Conservation (phyloP, 2,113 vertebrate species). For the Porphyrio hochstetteri region DNA sequence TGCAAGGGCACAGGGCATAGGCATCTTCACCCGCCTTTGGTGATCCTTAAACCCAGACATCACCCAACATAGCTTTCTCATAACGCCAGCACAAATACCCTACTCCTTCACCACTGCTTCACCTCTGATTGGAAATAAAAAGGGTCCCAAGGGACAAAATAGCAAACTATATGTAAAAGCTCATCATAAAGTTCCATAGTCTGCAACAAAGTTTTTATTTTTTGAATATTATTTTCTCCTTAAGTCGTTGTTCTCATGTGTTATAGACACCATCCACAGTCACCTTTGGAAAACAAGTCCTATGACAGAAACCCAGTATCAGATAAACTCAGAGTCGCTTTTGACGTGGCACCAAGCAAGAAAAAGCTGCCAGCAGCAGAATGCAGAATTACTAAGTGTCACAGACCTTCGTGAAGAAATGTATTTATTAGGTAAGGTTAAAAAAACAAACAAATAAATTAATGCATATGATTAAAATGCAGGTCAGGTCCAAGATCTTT, state of each 20-base stretch:
- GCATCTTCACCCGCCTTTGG: not conserved
- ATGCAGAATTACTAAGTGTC: slow-evolving; percentile 88
- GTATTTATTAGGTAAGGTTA: slow-evolving; percentile 87
- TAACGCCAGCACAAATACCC: not conserved
- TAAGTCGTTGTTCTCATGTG: not conserved
- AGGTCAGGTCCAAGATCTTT: not conserved
- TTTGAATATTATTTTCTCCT: not conserved
- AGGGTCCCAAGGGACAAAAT: not conserved
- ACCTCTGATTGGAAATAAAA: not conserved
- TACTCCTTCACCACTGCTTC: not conserved
- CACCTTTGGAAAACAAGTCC: slow-evolving; percentile 84
- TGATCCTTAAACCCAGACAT: not conserved
- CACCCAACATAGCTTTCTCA: not conserved
- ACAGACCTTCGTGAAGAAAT: slow-evolving; percentile 87
- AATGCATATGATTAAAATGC: not conserved
- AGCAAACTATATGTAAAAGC: not conserved
- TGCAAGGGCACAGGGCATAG: not conserved
- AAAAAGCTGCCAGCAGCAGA: slow-evolving; percentile 92
- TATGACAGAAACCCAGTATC: slow-evolving; percentile 83
- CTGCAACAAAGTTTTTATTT: not conserved
- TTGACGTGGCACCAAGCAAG: slow-evolving; percentile 93
- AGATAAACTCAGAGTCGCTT: slow-evolving; percentile 83
- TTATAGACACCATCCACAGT: slow-evolving; percentile 41
- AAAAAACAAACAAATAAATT: not conserved
- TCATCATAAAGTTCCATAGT: not conserved